Evolutionary conservation across 2,113 vertebrate species (phyloP), one percentile per base, ranked within the genome.

Genomic region (Prietella phreatophila): DNA sequence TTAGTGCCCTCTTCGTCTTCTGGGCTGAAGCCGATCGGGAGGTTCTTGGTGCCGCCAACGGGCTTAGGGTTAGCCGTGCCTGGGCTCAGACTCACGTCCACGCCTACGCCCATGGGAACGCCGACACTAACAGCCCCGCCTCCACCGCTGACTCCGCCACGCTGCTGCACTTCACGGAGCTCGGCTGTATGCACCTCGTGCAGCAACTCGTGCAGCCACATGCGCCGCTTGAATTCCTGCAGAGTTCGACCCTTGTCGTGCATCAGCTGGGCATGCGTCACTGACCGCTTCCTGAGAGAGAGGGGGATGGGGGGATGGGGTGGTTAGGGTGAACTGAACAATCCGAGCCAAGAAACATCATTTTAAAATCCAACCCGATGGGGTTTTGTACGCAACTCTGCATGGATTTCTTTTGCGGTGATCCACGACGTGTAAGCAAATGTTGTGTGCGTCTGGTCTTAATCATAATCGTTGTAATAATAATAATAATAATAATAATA

Each of bases 191-290:
- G 98, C 55, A 99, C 97, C 0, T 97, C 97, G 0, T 97, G 97
- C 0, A 99, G 94, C 39, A 99, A 94, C 85, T 97, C 97, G 87
- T 99, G 97, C 27, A 99, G 96, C 95, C 97, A 99, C 93, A 96
- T 95, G 55, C 97, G 96, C 5, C 98, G 95, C 90, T 97, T 93
- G 17, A 97, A 92, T 58, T 99, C 98, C 90, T 99, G 97, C 90
- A 99, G 95, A 17, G 96, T 96, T 84, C 97, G 97, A 33, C 97
- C 96, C 90, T 99, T 99, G 93, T 99, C 98, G 25, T 99, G 98
- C 93, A 99, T 93, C 22, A 99, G 95, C 95, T 99, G 98, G n/a
- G 98, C 97, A 80, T 99, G 97, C 0, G 96, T 97, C 90, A 99
- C 98, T 0, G 98, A 97, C 5, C 98, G 96, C 86, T 96, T 97